Evolutionary conservation across 2,888 invertebrate genomes (phyloP), one percentile per base, ranked within the genome.

Genomic region (Pandemis cinnamomeana): DNA sequence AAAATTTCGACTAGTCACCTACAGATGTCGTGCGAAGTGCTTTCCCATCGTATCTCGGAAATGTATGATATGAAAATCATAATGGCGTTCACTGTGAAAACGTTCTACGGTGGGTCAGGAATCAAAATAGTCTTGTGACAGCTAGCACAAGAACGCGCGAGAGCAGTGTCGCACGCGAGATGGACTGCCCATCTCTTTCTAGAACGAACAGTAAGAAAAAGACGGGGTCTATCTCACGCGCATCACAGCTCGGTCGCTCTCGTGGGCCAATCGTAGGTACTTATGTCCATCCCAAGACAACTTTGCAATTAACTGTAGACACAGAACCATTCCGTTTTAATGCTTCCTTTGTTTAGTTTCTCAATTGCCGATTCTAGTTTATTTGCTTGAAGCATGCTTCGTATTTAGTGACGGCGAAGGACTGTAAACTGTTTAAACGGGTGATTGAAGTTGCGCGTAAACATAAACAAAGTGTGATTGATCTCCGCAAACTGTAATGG

Each of bases 361-460:
- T 11, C 20, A 27, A 58, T n/a, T 8, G 58, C 27, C 27, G 27
- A 58, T 58, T 58, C 58, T 27, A 58, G 58, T 58, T 58, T 58
- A 58, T 58, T 58, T 58, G 58, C 27, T 27, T 58, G 58, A 27
- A 58, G 10, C 20, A 58, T 27, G 58, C 58, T 58, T 27, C 58
- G 58, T 58, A 58, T 58, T 58, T 58, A 58, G 58, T 27, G 58
- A 27, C 11, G 58, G 20, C 27, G 58, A 27, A 58, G 58, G 10
- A 58, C 27, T 58, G 11, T 58, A 58, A 58, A 58, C 58, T 4
- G 58, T 58, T 48, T 20, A 27, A 58, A 58, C 27, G 7, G 2
- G 13, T 58, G 58, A 58, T 58, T 58, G 58, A 20, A 27, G 58
- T 27, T 58, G 7, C 20, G 11, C 27, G 58, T 27, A 55, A 55